phyloP scores from a whole-genome alignment of 2,888 invertebrate species.

The Rhynchonema sp. region DNA sequence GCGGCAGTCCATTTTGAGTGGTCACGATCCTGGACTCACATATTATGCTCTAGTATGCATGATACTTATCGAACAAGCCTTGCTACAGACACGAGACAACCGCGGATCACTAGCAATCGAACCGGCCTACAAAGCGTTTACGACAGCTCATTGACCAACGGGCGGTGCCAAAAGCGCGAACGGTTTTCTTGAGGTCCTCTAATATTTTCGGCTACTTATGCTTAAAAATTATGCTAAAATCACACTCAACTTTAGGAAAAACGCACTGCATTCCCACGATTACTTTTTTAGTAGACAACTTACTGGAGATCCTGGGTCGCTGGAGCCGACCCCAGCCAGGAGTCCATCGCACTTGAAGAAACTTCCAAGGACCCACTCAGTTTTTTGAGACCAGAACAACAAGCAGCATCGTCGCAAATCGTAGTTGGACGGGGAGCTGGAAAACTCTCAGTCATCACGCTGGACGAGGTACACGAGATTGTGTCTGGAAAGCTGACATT shows the following conservation, averaged over 20 bases:
- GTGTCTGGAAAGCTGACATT: no score
- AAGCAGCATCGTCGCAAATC: conserved; percentile 48
- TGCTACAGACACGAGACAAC: conserved; percentile 45
- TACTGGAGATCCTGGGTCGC: conserved; percentile 82
- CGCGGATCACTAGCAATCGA: conserved; percentile 55
- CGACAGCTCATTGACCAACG: conserved; percentile 62
- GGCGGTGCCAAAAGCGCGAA: conserved; percentile 78
- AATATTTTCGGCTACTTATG: no score
- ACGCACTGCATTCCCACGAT: conserved; percentile 71
- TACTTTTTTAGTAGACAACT: conserved; percentile 91
- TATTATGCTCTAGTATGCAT: no score
- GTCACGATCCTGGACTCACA: conserved; percentile 6
- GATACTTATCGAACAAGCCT: no score
- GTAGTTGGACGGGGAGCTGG: conserved; percentile 53
- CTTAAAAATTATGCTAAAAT: background rate
- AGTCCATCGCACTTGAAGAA: conserved; percentile 82
- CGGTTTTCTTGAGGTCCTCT: conserved; percentile 61
- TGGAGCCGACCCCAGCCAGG: conserved; percentile 65
- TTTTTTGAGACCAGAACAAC: conserved; percentile 45
- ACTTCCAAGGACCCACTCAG: conserved; percentile 59
- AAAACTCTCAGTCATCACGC: conserved; percentile 49
- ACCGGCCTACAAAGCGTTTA: conserved; percentile 50
- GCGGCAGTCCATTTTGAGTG: conserved; percentile 37
- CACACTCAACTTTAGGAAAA: conserved; percentile 63
- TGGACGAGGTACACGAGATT: conserved; percentile 45